Evolutionary conservation across 2,797 vertebrate species (phyloP), one percentile per base, ranked within the genome.

Genomic region (Staurois parvus): DNA sequence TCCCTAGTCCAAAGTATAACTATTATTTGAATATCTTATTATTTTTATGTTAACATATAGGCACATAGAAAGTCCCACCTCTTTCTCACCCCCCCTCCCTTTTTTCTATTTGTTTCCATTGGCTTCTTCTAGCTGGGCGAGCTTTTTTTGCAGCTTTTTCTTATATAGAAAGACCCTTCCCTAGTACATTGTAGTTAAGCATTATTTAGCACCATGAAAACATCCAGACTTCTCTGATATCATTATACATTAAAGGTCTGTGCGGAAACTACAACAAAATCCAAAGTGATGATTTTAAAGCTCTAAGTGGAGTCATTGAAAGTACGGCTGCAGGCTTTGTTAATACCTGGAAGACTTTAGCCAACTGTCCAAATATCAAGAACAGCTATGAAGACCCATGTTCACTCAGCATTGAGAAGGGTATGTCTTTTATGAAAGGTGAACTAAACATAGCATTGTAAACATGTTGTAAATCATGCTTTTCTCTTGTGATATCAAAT

Each of bases 241-340:
- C 12, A 59, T n/a, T 56, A 8, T 81, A 30, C 3, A 6, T 76
- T 67, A 10, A 32, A 97, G 97, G 97, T 52, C 92, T 98, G 78
- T 98, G 97, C 89, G 97, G 97, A 4, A 96, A 97, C 91, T 98
- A 95, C 87, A 96, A 98, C 84, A 92, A 95, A 11, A 83, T 94
- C n/a, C 93, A 95, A 83, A 88, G 40, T 12, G 95, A 98, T 64
- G 97, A 98, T 87, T 96, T 96, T 87, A 94, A 72, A 90, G 91
- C 92, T 56, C 82, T 13, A 42, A 92, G 84, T 28, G 95, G 96
- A 84, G 84, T 96, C 79, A 92, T 88, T 69, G 96, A 97, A 88
- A 93, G 95, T 70, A 96, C 94, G 9, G 92, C 93, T 77, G 90
- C 85, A 70, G 88, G 91, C 64, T 98, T 96, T 90, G 95, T 91